Evolutionary conservation across 2,888 invertebrate genomes (phyloP), one percentile per base, ranked within the genome.

Genomic region (Chirona hameri): DNA sequence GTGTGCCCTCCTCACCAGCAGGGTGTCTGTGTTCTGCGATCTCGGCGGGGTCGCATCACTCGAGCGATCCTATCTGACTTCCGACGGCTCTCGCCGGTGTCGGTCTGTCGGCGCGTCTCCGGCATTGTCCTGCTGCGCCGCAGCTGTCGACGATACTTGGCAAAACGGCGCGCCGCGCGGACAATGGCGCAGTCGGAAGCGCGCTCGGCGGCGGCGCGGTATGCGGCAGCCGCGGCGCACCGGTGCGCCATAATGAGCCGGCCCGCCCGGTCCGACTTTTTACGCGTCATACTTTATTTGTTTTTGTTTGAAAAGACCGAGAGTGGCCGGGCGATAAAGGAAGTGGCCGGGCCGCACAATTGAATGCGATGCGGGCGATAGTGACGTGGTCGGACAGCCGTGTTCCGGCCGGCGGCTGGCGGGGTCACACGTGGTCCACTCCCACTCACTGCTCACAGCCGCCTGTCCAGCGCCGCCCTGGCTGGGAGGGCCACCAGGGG

Each of bases 281-380:
- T 76, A 76, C 76, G 76, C 76, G 76, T 46, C 46, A 46, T 76
- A 24, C 39, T 76, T 39, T 46, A 46, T 39, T 46, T 76, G 76
- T 76, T 76, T 76, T 76, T 76, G 76, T 76, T 76, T 76, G 76
- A 76, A 76, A 76, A 39, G 76, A 24, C 27, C 76, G 76, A 15
- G 76, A 39, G 39, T 76, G 76, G 39, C 39, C 39, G 15, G 72
- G 76, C 39, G 27, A 46, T 46, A 76, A 46, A 76, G 76, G 39
- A 76, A 76, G 76, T 46, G 76, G 76, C 76, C 46, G 9, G 39
- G 39, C 24, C 76, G 76, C 10, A 76, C 76, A 76, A 76, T 76
- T 76, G 76, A 76, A 76, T 76, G 76, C 76, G 76, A 76, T 76
- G 46, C 10, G 21, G 31, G 10, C 46, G 76, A 76, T 76, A 46